Percentiles rank a stretch among this genome's conserved stretches.
Evolutionary conservation across 1,140 invertebrate genomes (phyloP).

Genomic region (Theocolax elegans): DNA sequence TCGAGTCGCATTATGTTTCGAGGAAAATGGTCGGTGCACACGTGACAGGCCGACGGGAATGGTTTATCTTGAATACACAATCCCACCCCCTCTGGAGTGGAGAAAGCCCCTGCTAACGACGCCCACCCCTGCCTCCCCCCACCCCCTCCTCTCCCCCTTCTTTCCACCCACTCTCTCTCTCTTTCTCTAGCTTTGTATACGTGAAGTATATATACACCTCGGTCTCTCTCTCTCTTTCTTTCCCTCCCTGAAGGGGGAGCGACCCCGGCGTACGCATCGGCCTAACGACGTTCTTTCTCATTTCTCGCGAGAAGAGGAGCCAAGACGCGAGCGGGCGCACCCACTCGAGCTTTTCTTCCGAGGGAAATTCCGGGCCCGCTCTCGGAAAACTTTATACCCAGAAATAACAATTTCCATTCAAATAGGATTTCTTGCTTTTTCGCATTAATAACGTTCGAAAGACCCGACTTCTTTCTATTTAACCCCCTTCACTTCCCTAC

Average conservation of each 20-base stretch:
- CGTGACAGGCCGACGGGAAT: slow-evolving; percentile 63
- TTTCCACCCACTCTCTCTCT: too few species aligned
- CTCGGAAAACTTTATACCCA: slow-evolving; percentile 32
- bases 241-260: too few species aligned
- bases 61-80: slow-evolving; percentile 67
- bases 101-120: slow-evolving; percentile 56
- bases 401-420: slow-evolving; percentile 45
- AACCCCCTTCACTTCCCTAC: too few species aligned
- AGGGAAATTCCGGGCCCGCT: slow-evolving; percentile 3
- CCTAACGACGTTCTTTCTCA: slow-evolving; percentile 63
- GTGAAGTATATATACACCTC: slow-evolving; percentile 24
- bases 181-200: too few species aligned
- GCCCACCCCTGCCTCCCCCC: slow-evolving; percentile 58
- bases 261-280: slow-evolving; percentile 39
- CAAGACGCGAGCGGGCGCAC: slow-evolving; percentile 13
- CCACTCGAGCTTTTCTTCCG: slow-evolving; percentile 40
- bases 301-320: slow-evolving; percentile 41
- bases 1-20: slow-evolving; percentile 62
- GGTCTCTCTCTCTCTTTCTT: slow-evolving; percentile 7
- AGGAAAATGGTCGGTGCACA: slow-evolving; percentile 66
- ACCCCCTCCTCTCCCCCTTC: too few species aligned
- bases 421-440: slow-evolving; percentile 39
- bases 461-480: not conserved
- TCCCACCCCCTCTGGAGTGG: slow-evolving; percentile 48
- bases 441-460: slow-evolving; percentile 35